phyloP scores from a whole-genome alignment of 2,113 vertebrate genomes.

The Barbus barbus region DNA sequence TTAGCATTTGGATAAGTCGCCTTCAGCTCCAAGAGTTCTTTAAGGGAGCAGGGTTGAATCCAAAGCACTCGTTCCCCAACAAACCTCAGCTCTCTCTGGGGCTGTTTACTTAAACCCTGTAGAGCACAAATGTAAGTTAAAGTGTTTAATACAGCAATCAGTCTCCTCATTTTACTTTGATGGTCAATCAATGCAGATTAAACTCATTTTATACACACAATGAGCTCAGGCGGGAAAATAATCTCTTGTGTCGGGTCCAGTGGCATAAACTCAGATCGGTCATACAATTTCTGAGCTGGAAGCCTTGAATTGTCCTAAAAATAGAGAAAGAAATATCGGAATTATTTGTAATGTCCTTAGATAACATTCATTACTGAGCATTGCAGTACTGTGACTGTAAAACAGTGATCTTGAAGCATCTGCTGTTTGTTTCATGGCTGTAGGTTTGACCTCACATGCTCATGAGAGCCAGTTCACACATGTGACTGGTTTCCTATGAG shows the following conservation, averaged over 20 bases:
- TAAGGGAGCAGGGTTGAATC: constrained; percentile 84
- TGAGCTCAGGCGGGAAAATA: constrained; percentile 93
- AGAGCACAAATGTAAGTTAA: constrained; percentile 28
- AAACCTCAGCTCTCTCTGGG: constrained; percentile 77
- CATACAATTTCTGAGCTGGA: constrained; percentile 72
- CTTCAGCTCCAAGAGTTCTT: constrained; percentile 83
- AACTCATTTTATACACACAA: constrained; percentile 67
- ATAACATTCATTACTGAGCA: too few relatives aligned
- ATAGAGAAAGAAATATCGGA: not conserved
- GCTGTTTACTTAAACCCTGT: constrained; percentile 75
- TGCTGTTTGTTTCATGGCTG: constrained; percentile 6
- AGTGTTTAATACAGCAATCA: constrained; percentile 1
- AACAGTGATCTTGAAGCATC: not conserved
- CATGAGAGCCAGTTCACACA: constrained; percentile 25
- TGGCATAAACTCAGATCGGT: constrained; percentile 83
- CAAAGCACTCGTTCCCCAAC: constrained; percentile 82
- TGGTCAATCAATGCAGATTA: not conserved
- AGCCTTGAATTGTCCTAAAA: constrained; percentile 60
- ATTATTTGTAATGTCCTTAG: not conserved
- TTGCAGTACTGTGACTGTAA: not conserved
- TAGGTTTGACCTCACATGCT: not conserved
- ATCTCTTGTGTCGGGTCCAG: constrained; percentile 92
- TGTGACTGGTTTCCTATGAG: constrained; percentile 31
- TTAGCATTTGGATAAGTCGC: constrained; percentile 80
- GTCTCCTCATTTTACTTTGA: not conserved